Evolutionary conservation across 2,797 vertebrate species (phyloP), one percentile per base, ranked within the genome.

Genomic region (Alfaro cultratus): DNA sequence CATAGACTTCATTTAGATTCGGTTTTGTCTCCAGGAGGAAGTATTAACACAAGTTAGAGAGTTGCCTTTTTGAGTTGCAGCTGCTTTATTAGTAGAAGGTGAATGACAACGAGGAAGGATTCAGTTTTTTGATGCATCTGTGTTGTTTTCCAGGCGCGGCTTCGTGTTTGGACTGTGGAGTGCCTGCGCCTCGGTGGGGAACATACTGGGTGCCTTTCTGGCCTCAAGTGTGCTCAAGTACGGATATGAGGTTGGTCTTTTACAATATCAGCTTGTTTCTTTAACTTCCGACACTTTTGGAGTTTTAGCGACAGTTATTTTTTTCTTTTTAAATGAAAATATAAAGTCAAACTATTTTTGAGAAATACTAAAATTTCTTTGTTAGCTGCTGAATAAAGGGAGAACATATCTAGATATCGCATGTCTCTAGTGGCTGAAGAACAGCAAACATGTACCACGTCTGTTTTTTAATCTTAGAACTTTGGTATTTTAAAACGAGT

Each of bases 151-250:
- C 87, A 98, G 97, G 26, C 96, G 97, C 16, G 98, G 97, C 11
- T 97, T 98, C 86, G 94, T 99, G 13, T 99, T 99, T 39, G 98
- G 98, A 29, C 95, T 99, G 76, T 99, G 98, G 98, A 99, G 98
- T 45, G 98, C 98, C 16, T 99, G 98, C 83, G 98, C 98, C 0
- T 99, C 98, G 0, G 97, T 98, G 15, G 98, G 98, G n/a, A 99
- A 99, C 92, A 99, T 99, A 90, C 94, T 99, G 34, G 98, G 98
- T 7, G 98, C 98, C 0, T 98, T 97, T 90, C 96, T 99, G 53
- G 98, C 98, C 0, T 99, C 98, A 10, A 98, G 97, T 0, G 97
- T 99, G 79, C 96, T 99, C 31, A 96, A 97, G 74, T 99, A 98
- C 0, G 98, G 98, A 73, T 99, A 99, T 36, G 98, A 99, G 97